A percentile compares a stretch with the other conserved stretches of the same genome.
Conservation (phyloP, 2,888 invertebrate genomes). For the Aricia artaxerxes region DNA sequence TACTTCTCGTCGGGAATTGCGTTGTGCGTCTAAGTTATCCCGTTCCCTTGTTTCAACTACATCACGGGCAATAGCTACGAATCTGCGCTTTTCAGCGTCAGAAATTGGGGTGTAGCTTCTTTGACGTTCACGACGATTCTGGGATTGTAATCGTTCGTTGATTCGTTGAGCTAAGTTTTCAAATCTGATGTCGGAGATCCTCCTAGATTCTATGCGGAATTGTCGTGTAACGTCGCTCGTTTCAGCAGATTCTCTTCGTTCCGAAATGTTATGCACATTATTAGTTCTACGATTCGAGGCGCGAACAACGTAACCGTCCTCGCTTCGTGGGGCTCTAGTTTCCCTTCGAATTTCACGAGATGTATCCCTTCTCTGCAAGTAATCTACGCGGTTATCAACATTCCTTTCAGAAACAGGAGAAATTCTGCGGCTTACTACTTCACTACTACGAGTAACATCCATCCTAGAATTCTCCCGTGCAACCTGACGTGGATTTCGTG, state of each 20-base stretch:
- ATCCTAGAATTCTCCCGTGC: background rate
- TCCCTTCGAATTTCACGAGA: background rate
- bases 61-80: background rate
- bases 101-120: background rate
- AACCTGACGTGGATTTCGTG: background rate
- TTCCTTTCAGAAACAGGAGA: background rate
- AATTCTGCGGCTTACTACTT: background rate
- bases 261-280: background rate
- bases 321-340: background rate
- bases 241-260: background rate
- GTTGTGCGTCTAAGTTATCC: no score
- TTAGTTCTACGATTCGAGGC: conserved; percentile 2
- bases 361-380: background rate
- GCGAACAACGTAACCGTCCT: background rate
- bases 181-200: background rate
- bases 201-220: background rate
- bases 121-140: background rate
- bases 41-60: no score
- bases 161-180: background rate
- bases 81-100: background rate
- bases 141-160: background rate
- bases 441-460: background rate
- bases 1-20: no score
- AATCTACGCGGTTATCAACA: background rate
- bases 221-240: background rate